Conservation (phyloP, 2,888 invertebrate species). For the Xanthia icteritia region DNA sequence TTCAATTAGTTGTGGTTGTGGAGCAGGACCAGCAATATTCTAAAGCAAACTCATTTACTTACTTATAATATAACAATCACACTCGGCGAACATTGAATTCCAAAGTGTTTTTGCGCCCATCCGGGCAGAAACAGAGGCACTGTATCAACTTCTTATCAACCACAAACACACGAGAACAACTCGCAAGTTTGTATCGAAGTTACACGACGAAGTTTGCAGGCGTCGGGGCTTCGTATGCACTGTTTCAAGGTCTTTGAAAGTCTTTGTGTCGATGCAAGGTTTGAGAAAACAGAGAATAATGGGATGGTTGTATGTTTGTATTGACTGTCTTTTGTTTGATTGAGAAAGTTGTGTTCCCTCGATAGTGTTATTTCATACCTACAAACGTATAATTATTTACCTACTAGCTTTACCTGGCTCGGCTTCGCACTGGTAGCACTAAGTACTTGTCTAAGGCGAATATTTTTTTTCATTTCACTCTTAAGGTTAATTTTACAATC, state of each 20-base stretch:
- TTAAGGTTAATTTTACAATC: neutral
- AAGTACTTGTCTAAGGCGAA: no score
- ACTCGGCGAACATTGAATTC: constrained; percentile 19
- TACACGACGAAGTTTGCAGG: constrained; percentile 42
- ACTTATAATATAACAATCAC: neutral
- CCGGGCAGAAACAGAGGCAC: constrained; percentile 39
- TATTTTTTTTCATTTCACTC: neutral
- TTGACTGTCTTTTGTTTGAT: constrained; percentile 18
- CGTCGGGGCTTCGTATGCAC: constrained; percentile 37
- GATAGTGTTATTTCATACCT: neutral
- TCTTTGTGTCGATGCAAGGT: constrained; percentile 32
- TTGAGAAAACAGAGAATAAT: constrained; percentile 38
- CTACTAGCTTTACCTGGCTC: no score
- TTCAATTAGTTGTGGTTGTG: no score
- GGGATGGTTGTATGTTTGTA: neutral
- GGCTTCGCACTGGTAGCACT: no score
- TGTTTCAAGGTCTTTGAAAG: constrained; percentile 53
- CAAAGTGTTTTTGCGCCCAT: constrained; percentile 50
- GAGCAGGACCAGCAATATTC: no score
- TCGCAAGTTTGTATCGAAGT: constrained; percentile 45
- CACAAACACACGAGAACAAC: constrained; percentile 55
- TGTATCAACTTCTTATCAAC: constrained; percentile 60
- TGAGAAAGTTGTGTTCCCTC: constrained; percentile 9
- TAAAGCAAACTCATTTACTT: neutral
- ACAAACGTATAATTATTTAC: no score